Base-by-base conservation (phyloP, 2,888 invertebrate species). In the Buathra laborator region DNA sequence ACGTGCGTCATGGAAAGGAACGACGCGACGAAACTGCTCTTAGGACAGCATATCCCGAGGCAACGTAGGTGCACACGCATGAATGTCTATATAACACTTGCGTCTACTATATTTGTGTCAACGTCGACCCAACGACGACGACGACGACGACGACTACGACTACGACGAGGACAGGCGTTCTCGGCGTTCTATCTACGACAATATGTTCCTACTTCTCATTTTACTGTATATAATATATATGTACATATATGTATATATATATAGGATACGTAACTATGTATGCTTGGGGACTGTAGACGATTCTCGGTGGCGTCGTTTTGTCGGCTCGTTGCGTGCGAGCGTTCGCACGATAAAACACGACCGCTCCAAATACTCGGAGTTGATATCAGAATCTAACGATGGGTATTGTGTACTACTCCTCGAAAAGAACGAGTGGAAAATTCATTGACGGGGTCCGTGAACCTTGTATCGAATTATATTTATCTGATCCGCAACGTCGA, bases 1-100 rank as follows among this genome's bases (percentile, higher is more conserved):
- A 83, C 86, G 85, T 87, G 89, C 90, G 90, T 91, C 89, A 92
- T 89, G 88, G 90, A 89, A 90, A 90, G 76, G 83, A 88, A 88
- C 90, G 78, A 81, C 74, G 75, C 75, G 71, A 80, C 66, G 64
- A 80, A 84, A 75, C 16, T 43, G 71, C 56, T 84, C 75, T 64
- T 59, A 62, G 56, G 37, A 76, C 70, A 37, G 51, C 19, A 43
- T 46, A 51, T 9, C 56, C 37, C 37, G 44, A 14, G 56, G 70
- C 68, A 37, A 24, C 62, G 67, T 74, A 75, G 44, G 56, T 74
- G 59, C n/a, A 56, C 51, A 71, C 70, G 67, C 59, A 29, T 53
- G 51, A 32, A 64, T 59, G 43, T 48, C 74, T 51, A 16, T 44
- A 46, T 43, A 14, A 74, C 67, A 70, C 78, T 67, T 32, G 59